These are phyloP conservation scores for Pygmarrhopalites habei DNA, from an alignment of 1,140 invertebrate species.

Conservation along the genomic window DNA sequence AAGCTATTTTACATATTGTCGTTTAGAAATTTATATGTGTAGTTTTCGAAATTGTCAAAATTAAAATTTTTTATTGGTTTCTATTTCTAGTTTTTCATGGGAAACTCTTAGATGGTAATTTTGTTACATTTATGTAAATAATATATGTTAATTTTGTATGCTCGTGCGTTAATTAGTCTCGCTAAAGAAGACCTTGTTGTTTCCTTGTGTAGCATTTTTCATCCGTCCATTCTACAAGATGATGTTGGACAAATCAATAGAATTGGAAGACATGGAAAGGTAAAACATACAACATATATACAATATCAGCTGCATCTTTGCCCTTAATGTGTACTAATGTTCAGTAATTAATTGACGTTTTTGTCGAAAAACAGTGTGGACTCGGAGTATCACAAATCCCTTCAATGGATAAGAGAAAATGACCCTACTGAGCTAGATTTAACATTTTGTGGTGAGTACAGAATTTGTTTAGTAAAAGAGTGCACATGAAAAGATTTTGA, in stretches of 20 bases:
- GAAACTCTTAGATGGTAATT: slow-evolving; percentile 33
- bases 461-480: too few species aligned
- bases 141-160: background rate
- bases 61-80: too few species aligned
- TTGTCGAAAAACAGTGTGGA: too few species aligned
- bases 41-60: too few species aligned
- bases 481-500: too few species aligned
- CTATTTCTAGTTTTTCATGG: slow-evolving; percentile 96
- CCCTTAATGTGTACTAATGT: background rate
- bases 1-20: slow-evolving; percentile 49
- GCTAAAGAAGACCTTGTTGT: slow-evolving; percentile 10
- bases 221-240: slow-evolving; percentile 99
- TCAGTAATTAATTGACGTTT: too few species aligned
- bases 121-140: background rate
- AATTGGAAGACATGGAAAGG: slow-evolving; percentile 96
- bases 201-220: slow-evolving; percentile 76
- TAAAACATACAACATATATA: too few species aligned
- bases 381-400: slow-evolving; percentile 95
- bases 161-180: slow-evolving; percentile 2
- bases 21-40: background rate
- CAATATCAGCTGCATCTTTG: background rate
- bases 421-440: slow-evolving; percentile 90
- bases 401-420: slow-evolving; percentile 95
- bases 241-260: slow-evolving; percentile 93
- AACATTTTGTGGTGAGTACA: too few species aligned